Percentiles rank a stretch among this genome's conserved stretches.
phyloP scores from a whole-genome alignment of 2,113 vertebrate species.

The Bubalus kerabau region DNA sequence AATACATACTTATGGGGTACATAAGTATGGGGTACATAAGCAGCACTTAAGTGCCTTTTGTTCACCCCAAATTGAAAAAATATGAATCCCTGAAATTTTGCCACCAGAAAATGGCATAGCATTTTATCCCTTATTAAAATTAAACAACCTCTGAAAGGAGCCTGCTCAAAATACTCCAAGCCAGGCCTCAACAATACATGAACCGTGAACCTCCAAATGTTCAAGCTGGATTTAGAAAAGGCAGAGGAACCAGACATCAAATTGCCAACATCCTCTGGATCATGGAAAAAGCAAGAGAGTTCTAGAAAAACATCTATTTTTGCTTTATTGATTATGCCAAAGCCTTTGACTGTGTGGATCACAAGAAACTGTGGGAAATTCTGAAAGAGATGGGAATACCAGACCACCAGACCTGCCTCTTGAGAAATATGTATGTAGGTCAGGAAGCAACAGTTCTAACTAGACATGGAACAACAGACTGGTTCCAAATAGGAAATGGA shows the following conservation, averaged over 20 bases:
- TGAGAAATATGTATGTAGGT: background rate
- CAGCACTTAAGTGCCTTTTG: background rate
- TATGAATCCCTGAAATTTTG: background rate
- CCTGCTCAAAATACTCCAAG: background rate
- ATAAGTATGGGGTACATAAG: background rate
- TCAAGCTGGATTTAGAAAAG: background rate
- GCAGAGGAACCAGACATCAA: background rate
- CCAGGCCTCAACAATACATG: background rate
- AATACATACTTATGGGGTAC: background rate
- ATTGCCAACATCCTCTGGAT: background rate
- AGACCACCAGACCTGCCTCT: background rate
- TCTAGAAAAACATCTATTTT: background rate
- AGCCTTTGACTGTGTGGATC: background rate
- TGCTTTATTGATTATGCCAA: background rate
- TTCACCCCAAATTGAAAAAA: background rate
- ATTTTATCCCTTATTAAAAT: background rate
- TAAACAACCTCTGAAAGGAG: background rate
- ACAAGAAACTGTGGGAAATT: background rate
- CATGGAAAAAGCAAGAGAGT: background rate
- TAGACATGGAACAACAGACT: background rate
- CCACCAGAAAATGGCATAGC: background rate
- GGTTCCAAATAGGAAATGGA: background rate
- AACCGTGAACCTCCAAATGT: background rate
- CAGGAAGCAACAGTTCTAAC: background rate
- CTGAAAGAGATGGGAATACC: background rate